Conservation (phyloP, 2,113 vertebrate genomes). For the Petrocephalus microphthalmus region DNA sequence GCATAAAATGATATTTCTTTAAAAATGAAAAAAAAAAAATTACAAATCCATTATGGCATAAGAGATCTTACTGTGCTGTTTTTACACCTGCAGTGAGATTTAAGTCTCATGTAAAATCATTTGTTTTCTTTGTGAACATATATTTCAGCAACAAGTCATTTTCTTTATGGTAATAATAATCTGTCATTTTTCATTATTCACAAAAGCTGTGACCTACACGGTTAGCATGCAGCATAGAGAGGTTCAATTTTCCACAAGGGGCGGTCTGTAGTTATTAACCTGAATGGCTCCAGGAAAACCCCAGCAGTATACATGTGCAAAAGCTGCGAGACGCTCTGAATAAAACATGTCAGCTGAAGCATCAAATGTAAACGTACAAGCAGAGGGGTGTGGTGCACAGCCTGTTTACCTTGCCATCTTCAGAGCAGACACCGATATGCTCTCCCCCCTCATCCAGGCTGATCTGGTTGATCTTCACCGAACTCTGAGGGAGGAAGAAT, state of each 20-base stretch:
- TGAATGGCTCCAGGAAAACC: not conserved
- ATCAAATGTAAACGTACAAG: not conserved
- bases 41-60: conserved; percentile 10
- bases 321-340: not conserved
- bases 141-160: not conserved
- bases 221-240: not conserved
- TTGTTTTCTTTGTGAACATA: not conserved
- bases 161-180: not conserved
- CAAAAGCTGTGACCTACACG: not conserved
- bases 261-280: not conserved
- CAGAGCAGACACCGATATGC: conserved; percentile 91
- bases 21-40: not conserved
- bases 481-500: conserved; percentile 67
- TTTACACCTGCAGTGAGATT: not conserved
- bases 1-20: no score
- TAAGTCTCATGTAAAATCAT: not conserved
- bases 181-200: not conserved
- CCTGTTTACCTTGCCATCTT: conserved; percentile 91
- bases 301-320: not conserved
- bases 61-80: not conserved
- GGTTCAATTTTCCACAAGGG: not conserved
- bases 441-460: conserved; percentile 97
- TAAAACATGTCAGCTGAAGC: not conserved
- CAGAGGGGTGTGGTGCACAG: not conserved
- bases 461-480: conserved; percentile 98